Percentiles rank a stretch among this genome's conserved stretches.
These are phyloP conservation scores for Drosophila prolongata DNA, from an alignment of 2,888 invertebrate species.

Conservation along the genomic window DNA sequence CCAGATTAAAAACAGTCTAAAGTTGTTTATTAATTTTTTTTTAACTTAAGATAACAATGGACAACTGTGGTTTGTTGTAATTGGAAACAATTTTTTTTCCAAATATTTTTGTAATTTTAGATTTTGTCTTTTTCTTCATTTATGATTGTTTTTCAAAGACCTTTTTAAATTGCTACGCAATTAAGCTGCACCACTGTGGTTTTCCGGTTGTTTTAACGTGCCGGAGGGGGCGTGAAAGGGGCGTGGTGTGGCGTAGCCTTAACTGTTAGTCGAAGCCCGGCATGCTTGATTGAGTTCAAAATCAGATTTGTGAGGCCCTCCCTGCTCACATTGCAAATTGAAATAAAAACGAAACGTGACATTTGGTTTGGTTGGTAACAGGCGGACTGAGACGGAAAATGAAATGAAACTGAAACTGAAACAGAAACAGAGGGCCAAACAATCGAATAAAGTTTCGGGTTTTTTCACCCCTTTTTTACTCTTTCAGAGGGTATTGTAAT, in stretches of 20 bases:
- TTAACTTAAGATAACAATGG: no score
- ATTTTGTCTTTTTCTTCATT: no score
- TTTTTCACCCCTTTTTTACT: conserved; percentile 38
- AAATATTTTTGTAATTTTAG: no score
- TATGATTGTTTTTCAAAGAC: no score
- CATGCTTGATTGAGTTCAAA: conserved; percentile 51
- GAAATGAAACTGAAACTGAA: conserved; percentile 4
- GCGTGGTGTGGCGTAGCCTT: conserved; percentile 19
- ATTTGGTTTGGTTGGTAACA: conserved; percentile 44
- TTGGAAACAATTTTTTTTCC: no score
- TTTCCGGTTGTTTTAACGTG: conserved; percentile 8
- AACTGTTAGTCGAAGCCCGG: conserved; percentile 31
- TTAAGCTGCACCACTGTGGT: conserved; percentile 2
- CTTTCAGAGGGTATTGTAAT: no score
- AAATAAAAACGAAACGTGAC: conserved; percentile 52
- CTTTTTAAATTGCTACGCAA: not conserved
- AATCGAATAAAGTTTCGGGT: conserved; percentile 33
- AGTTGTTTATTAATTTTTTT: no score
- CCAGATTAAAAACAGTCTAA: no score
- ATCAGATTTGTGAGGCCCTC: conserved; percentile 39
- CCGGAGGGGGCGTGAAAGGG: conserved; percentile 10
- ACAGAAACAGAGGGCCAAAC: conserved; percentile 12
- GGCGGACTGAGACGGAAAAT: conserved; percentile 5
- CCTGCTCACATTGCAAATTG: conserved; percentile 36
- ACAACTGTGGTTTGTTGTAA: no score